phyloP scores from a whole-genome alignment of 2,113 vertebrate species.

The Channa argus region DNA sequence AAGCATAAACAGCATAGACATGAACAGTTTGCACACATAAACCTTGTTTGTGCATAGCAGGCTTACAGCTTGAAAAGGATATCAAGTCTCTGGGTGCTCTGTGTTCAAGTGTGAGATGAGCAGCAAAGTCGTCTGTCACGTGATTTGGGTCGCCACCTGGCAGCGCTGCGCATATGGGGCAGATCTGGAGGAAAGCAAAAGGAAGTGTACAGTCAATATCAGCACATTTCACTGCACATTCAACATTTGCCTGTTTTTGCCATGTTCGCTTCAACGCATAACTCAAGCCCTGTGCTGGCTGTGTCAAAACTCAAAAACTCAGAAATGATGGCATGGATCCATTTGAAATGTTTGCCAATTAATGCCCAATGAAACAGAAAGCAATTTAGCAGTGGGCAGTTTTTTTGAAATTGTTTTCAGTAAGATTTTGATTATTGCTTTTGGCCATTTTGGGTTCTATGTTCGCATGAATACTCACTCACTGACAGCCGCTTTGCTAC shows the following conservation, averaged over 20 bases:
- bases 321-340: not conserved
- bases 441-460: no score
- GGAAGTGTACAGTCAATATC: constrained; percentile 1
- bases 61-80: constrained; percentile 87
- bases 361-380: no score
- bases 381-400: no score
- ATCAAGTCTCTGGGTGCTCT: constrained; percentile 99
- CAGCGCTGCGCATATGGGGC: constrained; percentile 98
- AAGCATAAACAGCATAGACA: no score
- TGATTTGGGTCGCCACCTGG: constrained; percentile 99
- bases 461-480: no score
- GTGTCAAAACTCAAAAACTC: not conserved
- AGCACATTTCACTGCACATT: constrained; percentile 20
- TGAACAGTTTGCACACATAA: not conserved
- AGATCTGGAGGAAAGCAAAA: constrained; percentile 88
- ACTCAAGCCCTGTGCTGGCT: not conserved
- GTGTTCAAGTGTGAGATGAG: constrained; percentile 99
- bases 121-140: constrained; percentile 99
- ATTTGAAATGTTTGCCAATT: not conserved
- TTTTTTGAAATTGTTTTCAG: no score
- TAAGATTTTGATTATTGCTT: no score
- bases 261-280: constrained; percentile 17
- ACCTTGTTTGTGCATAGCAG: not conserved
- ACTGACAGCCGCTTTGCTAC: no score
- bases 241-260: not conserved